Conservation (phyloP, 2,888 invertebrate species). For the Lepidocyrtoides sp. region DNA sequence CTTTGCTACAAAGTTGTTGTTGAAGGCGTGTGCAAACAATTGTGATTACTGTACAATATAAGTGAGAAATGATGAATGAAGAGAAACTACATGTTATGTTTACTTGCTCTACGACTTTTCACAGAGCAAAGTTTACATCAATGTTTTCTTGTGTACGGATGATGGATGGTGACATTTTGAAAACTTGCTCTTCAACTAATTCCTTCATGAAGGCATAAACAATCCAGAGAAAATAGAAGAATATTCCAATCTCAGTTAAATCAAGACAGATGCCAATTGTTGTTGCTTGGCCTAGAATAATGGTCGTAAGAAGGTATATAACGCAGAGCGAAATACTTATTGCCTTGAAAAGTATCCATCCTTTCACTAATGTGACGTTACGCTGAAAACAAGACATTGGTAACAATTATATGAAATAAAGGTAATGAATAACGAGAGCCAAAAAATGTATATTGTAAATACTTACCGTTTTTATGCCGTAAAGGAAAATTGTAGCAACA, state of each 20-base stretch:
- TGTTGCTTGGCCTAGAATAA: slow-evolving; percentile 71
- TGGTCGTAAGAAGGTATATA: slow-evolving; percentile 75
- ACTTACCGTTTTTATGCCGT: slow-evolving; percentile 56
- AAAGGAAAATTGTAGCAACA: slow-evolving; percentile 28
- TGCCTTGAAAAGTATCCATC: slow-evolving; percentile 74
- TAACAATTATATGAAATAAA: too few species aligned
- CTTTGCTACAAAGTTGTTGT: too few species aligned
- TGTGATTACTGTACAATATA: too few species aligned
- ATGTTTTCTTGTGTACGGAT: slow-evolving; percentile 79
- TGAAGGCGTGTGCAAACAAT: too few species aligned
- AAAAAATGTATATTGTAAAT: too few species aligned
- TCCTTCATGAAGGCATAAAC: slow-evolving; percentile 79
- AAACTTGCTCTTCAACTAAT: slow-evolving; percentile 72
- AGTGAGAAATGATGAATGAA: too few species aligned
- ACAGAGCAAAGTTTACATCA: slow-evolving; percentile 80
- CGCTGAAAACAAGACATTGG: slow-evolving; percentile 69
- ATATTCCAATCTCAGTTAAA: slow-evolving; percentile 70
- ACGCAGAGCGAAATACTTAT: slow-evolving; percentile 62
- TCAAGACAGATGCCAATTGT: slow-evolving; percentile 66
- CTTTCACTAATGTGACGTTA: slow-evolving; percentile 68
- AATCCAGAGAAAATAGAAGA: slow-evolving; percentile 81
- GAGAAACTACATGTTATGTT: not conserved
- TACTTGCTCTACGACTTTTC: not conserved
- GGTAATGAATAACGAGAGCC: too few species aligned
- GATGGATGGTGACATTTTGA: slow-evolving; percentile 79